Evolutionary conservation across 2,113 vertebrate species (phyloP).

Genomic region (Pungitius pungitius): DNA sequence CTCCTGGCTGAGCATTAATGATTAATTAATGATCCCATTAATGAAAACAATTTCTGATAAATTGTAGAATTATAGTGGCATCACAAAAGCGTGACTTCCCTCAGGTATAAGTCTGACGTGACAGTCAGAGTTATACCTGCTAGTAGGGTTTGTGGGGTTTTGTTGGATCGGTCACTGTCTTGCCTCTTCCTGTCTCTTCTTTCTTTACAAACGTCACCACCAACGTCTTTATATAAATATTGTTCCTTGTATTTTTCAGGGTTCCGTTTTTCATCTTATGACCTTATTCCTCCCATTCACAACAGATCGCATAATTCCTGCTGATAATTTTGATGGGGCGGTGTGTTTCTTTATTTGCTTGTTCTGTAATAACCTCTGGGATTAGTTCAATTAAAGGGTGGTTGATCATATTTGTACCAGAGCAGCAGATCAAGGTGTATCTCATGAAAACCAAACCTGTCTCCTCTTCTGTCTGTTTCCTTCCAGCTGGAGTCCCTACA

Average conservation of each 20-base stretch:
- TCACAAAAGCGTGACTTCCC: background rate
- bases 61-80: background rate
- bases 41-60: background rate
- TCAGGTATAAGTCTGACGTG: too few species aligned
- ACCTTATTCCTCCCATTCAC: background rate
- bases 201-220: background rate
- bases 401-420: background rate
- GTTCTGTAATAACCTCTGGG: background rate
- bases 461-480: background rate
- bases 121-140: background rate
- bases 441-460: background rate
- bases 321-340: background rate
- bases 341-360: background rate
- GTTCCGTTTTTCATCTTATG: background rate
- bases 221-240: rapidly evolving
- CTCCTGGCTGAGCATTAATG: background rate
- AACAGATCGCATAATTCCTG: background rate
- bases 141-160: constrained; percentile 4
- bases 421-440: background rate
- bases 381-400: background rate
- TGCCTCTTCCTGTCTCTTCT: background rate
- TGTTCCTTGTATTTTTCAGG: constrained; percentile 10
- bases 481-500: constrained; percentile 77
- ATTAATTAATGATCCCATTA: background rate
- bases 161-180: constrained; percentile 3